Evolutionary conservation across 2,888 invertebrate species (phyloP).

Genomic region (Caenorhabditis zanzibari): DNA sequence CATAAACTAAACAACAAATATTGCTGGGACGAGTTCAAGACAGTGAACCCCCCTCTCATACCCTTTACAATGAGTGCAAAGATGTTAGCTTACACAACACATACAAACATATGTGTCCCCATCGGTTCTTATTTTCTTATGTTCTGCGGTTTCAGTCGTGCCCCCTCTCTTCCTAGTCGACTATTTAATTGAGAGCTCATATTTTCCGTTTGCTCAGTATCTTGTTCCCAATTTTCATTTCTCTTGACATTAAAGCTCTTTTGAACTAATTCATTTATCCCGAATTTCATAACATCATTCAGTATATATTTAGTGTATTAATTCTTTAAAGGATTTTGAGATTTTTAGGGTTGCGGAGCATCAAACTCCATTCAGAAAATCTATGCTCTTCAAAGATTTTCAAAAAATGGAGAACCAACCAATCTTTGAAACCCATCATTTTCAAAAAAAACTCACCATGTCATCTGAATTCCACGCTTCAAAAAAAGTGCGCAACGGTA

Average conservation of each 20-base stretch:
- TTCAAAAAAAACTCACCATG: background rate
- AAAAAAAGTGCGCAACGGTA: background rate
- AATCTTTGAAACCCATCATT: too few species aligned
- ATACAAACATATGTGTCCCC: constrained; percentile 39
- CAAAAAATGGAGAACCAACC: too few species aligned
- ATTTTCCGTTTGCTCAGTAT: constrained; percentile 61
- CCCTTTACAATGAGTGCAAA: constrained; percentile 41
- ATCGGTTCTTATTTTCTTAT: constrained; percentile 45
- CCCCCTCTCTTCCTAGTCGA: constrained; percentile 1
- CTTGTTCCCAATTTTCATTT: constrained; percentile 45
- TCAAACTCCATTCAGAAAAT: too few species aligned
- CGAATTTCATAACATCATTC: constrained; percentile 12
- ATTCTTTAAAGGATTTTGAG: too few species aligned
- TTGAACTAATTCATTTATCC: constrained; percentile 20
- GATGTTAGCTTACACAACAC: constrained; percentile 42
- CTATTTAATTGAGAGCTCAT: constrained; percentile 61
- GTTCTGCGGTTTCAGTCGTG: constrained; percentile 38
- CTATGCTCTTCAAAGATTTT: background rate
- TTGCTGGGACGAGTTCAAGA: constrained; percentile 53
- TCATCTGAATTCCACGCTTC: background rate
- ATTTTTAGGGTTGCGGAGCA: too few species aligned
- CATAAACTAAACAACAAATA: constrained; percentile 68
- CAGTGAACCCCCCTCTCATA: constrained; percentile 33
- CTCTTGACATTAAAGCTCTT: constrained; percentile 12
- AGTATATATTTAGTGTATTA: background rate